Conservation (phyloP, 2,113 vertebrate genomes). For the Phylloscopus whistleri region DNA sequence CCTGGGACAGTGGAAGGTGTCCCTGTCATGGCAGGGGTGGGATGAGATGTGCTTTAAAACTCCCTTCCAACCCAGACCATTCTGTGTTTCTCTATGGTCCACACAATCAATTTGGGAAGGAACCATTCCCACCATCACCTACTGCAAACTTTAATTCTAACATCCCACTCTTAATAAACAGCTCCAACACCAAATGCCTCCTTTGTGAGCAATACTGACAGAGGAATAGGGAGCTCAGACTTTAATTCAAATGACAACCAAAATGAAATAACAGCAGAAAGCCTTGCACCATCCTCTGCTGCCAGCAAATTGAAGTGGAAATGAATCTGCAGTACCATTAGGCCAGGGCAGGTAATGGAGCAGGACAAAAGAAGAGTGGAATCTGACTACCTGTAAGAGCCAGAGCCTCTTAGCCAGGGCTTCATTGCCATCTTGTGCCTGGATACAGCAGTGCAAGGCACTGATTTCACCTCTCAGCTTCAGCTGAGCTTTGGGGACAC, state of each 20-base stretch:
- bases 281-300: neutral
- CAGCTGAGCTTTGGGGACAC: neutral
- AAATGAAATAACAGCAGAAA: neutral
- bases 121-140: neutral
- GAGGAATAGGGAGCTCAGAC: neutral
- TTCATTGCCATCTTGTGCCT: constrained; percentile 75
- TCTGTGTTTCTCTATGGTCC: neutral
- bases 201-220: neutral
- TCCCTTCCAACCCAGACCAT: neutral
- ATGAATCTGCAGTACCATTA: constrained; percentile 13
- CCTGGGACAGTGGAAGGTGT: neutral
- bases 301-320: constrained; percentile 3
- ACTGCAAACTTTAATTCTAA: neutral
- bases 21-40: neutral
- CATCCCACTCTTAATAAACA: neutral
- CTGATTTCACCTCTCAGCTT: neutral
- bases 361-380: neutral
- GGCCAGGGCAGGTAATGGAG: constrained; percentile 32
- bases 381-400: neutral
- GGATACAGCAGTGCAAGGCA: neutral
- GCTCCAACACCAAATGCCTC: neutral
- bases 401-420: neutral
- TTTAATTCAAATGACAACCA: neutral
- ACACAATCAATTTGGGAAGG: neutral
- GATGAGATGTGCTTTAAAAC: neutral